Percentiles rank a stretch among this genome's conserved stretches.
Conservation (phyloP, 1,140 invertebrate genomes). For the Oryctes rhinoceros region DNA sequence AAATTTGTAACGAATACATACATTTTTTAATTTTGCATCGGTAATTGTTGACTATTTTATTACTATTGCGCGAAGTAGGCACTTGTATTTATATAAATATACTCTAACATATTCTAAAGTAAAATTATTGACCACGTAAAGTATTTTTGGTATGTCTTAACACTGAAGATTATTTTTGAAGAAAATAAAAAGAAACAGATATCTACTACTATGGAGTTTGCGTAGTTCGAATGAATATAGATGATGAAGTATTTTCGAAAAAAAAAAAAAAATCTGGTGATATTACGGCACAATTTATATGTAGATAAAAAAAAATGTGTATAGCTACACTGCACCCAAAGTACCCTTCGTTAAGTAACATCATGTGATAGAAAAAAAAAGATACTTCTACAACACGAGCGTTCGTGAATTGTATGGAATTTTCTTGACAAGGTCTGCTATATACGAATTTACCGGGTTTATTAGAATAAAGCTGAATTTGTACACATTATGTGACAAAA, state of each 20-base stretch:
- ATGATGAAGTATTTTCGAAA: conserved; percentile 35
- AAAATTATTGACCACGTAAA: conserved; percentile 14
- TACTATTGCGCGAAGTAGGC: not conserved
- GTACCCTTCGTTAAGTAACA: conserved; percentile 17
- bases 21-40: conserved; percentile 12
- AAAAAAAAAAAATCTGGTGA: conserved; percentile 28
- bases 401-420: conserved; percentile 13
- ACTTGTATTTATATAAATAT: conserved; percentile 11
- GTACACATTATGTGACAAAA: conserved; percentile 1
- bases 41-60: conserved; percentile 10
- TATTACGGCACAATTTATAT: conserved; percentile 38
- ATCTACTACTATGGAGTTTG: conserved; percentile 22
- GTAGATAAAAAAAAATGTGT: conserved; percentile 34
- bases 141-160: conserved; percentile 19
- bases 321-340: conserved; percentile 29
- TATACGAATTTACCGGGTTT: conserved; percentile 23
- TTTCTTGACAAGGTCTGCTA: conserved; percentile 9
- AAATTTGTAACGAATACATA: no score
- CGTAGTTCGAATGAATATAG: conserved; percentile 4
- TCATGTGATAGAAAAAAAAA: conserved; percentile 30
- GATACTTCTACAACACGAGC: conserved; percentile 23
- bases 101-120: conserved; percentile 19
- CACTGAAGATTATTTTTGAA: not conserved
- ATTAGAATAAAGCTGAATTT: not conserved
- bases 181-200: not conserved